Evolutionary conservation across 2,888 invertebrate species (phyloP).

Genomic region (Rhamphomyia laevipes): DNA sequence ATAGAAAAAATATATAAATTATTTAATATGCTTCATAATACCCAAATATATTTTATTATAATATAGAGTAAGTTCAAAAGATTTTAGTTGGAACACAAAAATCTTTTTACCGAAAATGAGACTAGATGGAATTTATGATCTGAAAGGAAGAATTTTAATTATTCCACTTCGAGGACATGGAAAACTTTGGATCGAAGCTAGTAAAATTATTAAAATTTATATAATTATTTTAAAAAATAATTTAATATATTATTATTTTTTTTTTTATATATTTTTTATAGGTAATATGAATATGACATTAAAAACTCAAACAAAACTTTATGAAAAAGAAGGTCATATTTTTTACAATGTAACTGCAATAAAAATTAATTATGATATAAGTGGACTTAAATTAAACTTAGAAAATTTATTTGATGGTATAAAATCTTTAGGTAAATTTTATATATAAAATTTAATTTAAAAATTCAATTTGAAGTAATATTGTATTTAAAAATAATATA

Average conservation of each 20-base stretch:
- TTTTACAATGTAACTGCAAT: conserved; percentile 54
- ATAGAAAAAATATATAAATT: neutral
- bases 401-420: conserved; percentile 45
- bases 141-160: conserved; percentile 52
- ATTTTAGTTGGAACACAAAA: conserved; percentile 53
- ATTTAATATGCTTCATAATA: too few species aligned
- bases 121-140: conserved; percentile 53
- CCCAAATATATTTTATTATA: neutral
- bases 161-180: conserved; percentile 55
- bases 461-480: neutral
- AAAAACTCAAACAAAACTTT: conserved; percentile 48
- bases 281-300: conserved; percentile 52
- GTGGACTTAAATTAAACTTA: conserved; percentile 49
- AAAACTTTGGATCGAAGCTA: conserved; percentile 56
- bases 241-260: neutral
- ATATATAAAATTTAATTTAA: too few species aligned
- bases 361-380: conserved; percentile 51
- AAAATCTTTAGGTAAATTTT: conserved; percentile 14
- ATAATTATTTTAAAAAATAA: neutral
- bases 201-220: conserved; percentile 30
- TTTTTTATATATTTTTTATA: conserved; percentile 29
- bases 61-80: conserved; percentile 49
- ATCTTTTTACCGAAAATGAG: conserved; percentile 50
- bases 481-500: neutral
- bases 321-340: conserved; percentile 46